Evolutionary conservation across 2,797 vertebrate genomes (phyloP), one percentile per base, ranked within the genome.

Genomic region (Thalassophryne amazonica): DNA sequence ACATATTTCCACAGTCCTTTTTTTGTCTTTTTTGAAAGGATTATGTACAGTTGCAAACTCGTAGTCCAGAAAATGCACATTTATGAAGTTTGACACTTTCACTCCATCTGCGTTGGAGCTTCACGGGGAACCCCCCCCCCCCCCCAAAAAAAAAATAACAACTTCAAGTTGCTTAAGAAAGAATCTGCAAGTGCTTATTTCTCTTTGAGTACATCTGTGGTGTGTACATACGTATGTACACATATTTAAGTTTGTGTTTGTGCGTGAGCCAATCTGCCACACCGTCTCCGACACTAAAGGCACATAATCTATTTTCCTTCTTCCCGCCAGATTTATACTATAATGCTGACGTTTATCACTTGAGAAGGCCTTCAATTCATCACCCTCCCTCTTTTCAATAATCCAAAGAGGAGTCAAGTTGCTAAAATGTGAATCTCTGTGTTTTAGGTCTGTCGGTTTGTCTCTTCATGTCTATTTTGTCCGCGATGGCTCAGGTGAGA

Each of bases 341-440:
- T 91, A 91, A 92, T 91, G 90, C 79, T 86, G 29, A 80, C 69
- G 80, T 92, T 93, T 91, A 92, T 93, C 90, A 88, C 75, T 91
- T 80, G 76, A 83, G 83, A 78, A 71, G 52, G 83, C 78, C 57
- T 62, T 70, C 78, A 80, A 77, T 92, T 88, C 61, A 78, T 91
- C 86, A 87, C n/a, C 38, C 11, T 45, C 40, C 70, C 74, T 87
- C 46, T 78, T 75, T 73, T 92, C 76, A 0, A 90, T 91, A 93
- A 91, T 83, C 81, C 67, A 37, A 81, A 77, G 79, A 49, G 55
- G 78, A 83, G 56, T 81, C 56, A 49, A 75, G 88, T 89, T 85
- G 76, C 61, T 67, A 88, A 78, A 84, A 76, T 62, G 78, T 42
- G 76, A 72, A 66, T 73, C 51, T 76, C 72, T 53, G 66, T 60